Percentiles rank a stretch among this genome's conserved stretches.
Conservation (phyloP, 2,113 vertebrate species). For the Xiphophorus hellerii region DNA sequence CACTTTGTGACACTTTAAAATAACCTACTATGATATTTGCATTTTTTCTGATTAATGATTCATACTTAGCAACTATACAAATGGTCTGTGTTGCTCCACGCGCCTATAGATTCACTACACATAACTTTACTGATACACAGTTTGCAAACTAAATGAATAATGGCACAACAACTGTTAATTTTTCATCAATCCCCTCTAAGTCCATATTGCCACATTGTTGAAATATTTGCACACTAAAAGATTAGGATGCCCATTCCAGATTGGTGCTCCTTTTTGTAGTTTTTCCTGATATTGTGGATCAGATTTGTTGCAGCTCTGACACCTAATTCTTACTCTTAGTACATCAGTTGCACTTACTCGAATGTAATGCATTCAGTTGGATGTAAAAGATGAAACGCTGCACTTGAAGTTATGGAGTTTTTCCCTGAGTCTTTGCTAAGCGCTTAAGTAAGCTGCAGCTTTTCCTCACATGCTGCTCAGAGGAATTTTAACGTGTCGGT, state of each 20-base stretch:
- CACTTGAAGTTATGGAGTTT: slow-evolving; percentile 29
- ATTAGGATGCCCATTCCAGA: neutral
- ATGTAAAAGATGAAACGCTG: slow-evolving; percentile 19
- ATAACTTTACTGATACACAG: no score
- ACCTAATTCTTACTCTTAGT: slow-evolving; percentile 18
- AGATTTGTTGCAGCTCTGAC: slow-evolving; percentile 17
- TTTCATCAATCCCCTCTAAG: neutral
- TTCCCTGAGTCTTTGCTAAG: slow-evolving; percentile 26
- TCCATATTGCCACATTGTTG: neutral
- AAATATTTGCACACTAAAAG: neutral
- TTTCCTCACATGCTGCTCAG: slow-evolving; percentile 63
- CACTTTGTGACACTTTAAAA: no score
- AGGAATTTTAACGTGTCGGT: slow-evolving; percentile 64
- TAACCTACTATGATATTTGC: no score
- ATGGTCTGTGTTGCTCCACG: no score
- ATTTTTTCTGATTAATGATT: no score
- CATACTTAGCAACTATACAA: no score
- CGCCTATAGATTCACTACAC: no score
- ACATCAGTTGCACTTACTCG: neutral
- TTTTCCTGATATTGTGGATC: neutral
- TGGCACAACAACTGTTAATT: neutral
- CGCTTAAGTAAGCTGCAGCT: slow-evolving; percentile 47
- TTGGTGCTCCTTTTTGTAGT: slow-evolving; percentile 4
- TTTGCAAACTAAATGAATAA: neutral
- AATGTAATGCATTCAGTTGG: neutral